A percentile compares a stretch with the other conserved stretches of the same genome.
These are phyloP conservation scores for Pan troglodytes DNA, from an alignment of 2,113 vertebrate genomes.

Conservation along the genomic window DNA sequence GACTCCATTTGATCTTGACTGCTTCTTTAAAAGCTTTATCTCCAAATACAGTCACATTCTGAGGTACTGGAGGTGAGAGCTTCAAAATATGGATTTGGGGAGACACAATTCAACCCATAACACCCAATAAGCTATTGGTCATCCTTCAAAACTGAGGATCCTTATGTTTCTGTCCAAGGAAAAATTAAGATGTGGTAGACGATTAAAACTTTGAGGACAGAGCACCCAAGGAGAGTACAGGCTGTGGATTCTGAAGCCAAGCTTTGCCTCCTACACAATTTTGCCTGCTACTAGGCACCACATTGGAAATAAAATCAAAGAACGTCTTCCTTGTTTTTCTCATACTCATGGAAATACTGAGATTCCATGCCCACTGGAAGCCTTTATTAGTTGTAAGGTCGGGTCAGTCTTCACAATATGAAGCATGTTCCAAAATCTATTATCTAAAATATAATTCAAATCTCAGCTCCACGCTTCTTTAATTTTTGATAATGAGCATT, in stretches of 20 bases:
- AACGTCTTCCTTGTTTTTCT: slow-evolving; percentile 35
- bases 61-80: background rate
- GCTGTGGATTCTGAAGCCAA: background rate
- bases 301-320: background rate
- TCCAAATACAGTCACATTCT: background rate
- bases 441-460: slow-evolving; percentile 82
- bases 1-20: background rate
- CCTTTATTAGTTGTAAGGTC: slow-evolving; percentile 72
- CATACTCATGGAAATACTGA: background rate
- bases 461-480: slow-evolving; percentile 77
- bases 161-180: background rate
- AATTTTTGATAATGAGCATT: slow-evolving; percentile 79
- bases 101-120: background rate
- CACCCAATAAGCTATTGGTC: background rate
- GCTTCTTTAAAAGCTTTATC: background rate
- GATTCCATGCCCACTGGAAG: background rate
- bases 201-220: background rate
- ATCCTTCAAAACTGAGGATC: background rate
- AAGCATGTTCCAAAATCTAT: slow-evolving; percentile 79
- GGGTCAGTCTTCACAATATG: slow-evolving; percentile 75
- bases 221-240: background rate
- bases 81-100: background rate
- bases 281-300: slow-evolving; percentile 4
- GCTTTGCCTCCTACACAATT: background rate
- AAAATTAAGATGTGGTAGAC: background rate